Evolutionary conservation across 2,113 vertebrate genomes (phyloP).

Genomic region (Leptobrachium leishanense): DNA sequence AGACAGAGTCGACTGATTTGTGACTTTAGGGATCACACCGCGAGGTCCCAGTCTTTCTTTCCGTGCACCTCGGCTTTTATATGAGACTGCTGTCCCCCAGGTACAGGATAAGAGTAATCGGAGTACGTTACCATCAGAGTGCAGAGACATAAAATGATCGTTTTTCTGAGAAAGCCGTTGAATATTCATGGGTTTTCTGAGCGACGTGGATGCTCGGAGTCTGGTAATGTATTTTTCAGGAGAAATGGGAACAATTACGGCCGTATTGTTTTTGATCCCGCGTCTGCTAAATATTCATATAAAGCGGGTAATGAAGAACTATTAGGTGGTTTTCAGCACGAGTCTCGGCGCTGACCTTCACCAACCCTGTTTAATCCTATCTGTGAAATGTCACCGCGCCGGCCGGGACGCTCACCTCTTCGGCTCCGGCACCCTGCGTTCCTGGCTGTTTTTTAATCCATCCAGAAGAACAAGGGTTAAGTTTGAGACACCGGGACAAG

Average conservation of each 20-base stretch:
- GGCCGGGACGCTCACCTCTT: background rate
- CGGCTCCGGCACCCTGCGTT: background rate
- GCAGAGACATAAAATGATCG: background rate
- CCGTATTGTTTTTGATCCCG: background rate
- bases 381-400: background rate
- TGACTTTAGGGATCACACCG: background rate
- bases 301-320: background rate
- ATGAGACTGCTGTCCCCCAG: background rate
- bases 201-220: background rate
- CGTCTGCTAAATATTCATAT: conserved; percentile 4
- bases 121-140: background rate
- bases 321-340: background rate
- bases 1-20: background rate
- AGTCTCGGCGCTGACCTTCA: background rate
- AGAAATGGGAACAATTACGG: conserved; percentile 12
- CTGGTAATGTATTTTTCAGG: conserved; percentile 7
- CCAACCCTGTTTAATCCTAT: background rate
- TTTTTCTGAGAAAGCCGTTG: background rate
- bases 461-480: background rate
- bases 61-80: background rate
- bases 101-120: background rate
- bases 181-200: background rate
- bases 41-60: too few species aligned
- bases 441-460: background rate
- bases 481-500: background rate